Evolutionary conservation across 1,140 invertebrate species (phyloP), one percentile per base, ranked within the genome.

Genomic region (Zaprionus lachaisei): DNA sequence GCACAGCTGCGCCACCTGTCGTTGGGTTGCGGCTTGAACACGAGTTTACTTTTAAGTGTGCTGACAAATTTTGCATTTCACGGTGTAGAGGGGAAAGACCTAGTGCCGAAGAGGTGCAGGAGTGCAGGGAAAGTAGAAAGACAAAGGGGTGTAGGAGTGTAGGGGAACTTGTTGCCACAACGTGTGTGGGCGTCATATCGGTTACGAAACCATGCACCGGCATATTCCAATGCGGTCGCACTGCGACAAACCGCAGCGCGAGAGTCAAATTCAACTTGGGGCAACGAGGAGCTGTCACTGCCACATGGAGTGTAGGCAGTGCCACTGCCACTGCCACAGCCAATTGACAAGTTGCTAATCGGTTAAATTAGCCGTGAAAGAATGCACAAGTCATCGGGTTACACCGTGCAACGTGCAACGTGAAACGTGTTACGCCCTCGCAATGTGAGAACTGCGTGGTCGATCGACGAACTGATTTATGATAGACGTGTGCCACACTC

Each of bases 291-390:
- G 24, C 22, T 55, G 14, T 9, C n/a, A 7, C 67, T 61, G 31
- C 57, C 41, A 44, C n/a, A 44, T 2, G 41, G 15, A 44, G 41
- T 15, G 14, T 2, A 17, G 57, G 9, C 64, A 51, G 44, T 34
- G 31, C 67, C 44, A 56, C 24, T 37, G 57, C 15, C 54, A 62
- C 28, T 49, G 67, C 54, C 12, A n/a, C n/a, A n/a, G n/a, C 20
- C 20, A 24, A 62, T 72, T 72, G 84, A 80, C 79, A 77, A 72
- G 44, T 71, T 84, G 85, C 81, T 89, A 89, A 89, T 89, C 84
- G 84, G 85, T 90, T 90, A 89, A 89, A 89, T 89, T 89, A 89
- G 84, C 84, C 84, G 58, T 89, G 68, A 89, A 87, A 89, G 84
- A 89, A 89, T 89, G 79, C 84, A 84, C 75, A 78, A 85, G 75